Evolutionary conservation across 2,888 invertebrate species (phyloP), one percentile per base, ranked within the genome.

Genomic region (Mesodorylaimus sp.): DNA sequence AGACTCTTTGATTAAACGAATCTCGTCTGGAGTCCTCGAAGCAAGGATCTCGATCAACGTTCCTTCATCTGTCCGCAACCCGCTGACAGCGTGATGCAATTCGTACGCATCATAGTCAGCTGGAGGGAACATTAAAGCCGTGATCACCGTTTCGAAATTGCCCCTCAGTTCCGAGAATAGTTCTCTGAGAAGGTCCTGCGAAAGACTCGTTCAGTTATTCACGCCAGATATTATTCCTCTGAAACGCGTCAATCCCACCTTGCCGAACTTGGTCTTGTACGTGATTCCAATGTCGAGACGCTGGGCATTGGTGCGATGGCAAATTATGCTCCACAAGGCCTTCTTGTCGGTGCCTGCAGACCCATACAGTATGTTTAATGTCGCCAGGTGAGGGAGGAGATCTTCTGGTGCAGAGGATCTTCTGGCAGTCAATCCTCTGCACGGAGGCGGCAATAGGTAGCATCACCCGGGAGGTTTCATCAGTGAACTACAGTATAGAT

Each of bases 1-100:
- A 28, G 67, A 67, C 52, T 66, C 65, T 48, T 62, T 66, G 45
- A 65, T 57, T 21, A 66, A 67, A 2, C 64, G 62, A 16, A 64
- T 60, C 41, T 69, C 67, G n/a, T 78, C 74, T 69, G 89, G 89
- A 54, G 80, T 80, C 64, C 86, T 75, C 5, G 86, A 82, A 62
- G 85, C 84, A 65, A 89, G 74, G 47, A 88, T 80, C 69, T 89
- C 88, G 52, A 89, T 81, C 48, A 89, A 76, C 45, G 84, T 83
- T 37, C 73, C 82, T 67, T 82, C 81, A 54, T 81, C 78, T 0
- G 83, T 83, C 46, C 83, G 82, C 49, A 83, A 60, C 0, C 88
- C 87, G 37, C 21, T 21, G 26, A 43, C 38, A 50, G 45, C 45
- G 5, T 45, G 16, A 10, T 27, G 3, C 19, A 45, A 27, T 28